Evolutionary conservation across 35 echinoderm and acorn worm species (phyloP), one percentile per base, ranked within the genome.

Genomic region (Eucidaris tribuloides): DNA sequence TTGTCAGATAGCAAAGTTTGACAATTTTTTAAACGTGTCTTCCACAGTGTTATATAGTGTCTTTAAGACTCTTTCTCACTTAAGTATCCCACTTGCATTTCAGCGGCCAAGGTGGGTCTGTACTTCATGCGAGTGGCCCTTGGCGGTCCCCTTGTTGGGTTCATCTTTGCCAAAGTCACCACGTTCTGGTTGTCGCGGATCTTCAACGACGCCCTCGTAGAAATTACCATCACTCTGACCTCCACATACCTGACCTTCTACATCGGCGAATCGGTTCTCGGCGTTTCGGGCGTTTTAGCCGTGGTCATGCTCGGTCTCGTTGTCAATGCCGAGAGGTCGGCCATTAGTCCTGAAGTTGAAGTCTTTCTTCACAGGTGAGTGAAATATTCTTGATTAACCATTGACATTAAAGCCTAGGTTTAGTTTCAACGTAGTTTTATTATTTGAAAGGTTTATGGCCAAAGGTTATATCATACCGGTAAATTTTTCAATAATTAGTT

Each of bases 261-360:
- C 79, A 83, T 85, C 27, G 91, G 96, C 18, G 96, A 99, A 55
- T 49, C 63, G 20, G 42, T 88, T 1, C 34, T 81, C 41, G 60
- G 76, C 61, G 85, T 91, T 7, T 99, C 96, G 2, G 96, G 96
- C 30, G 96, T 99, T 28, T 66, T 99, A 15, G 82, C 90, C 39
- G 91, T 93, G 7, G 96, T 99, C 2, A 76, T 99, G 2, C 87
- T 93, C 1, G 96, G 96, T 30, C 65, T 99, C 45, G 72, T 99
- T 7, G 96, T 99, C 29, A 99, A 93, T 44, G 91, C 83, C 24
- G 91, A 99, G 60, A 93, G 83, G 65, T 84, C 87, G 0, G 61
- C 90, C 78, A 99, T 99, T 29, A 99, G 96, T 65, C 96, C 96
- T 3, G 96, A 99, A 59, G 91, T 99, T 14, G 96, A 99, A 49